Evolutionary conservation across 2,113 vertebrate species (phyloP).

Genomic region (Phyllopteryx taeniolatus): DNA sequence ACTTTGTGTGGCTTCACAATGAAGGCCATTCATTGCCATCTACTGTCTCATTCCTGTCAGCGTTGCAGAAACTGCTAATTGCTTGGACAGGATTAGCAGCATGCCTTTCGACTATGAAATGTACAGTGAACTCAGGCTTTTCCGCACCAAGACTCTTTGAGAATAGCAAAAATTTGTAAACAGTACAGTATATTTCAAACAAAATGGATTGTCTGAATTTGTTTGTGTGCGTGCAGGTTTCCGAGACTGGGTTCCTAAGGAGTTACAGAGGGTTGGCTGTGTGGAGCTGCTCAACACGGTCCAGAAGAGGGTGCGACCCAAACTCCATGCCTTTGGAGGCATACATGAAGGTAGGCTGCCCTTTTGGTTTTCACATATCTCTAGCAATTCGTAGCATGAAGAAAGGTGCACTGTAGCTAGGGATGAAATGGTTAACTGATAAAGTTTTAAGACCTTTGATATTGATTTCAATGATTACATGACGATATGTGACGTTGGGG

Average conservation of each 20-base stretch:
- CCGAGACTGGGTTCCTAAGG: slow-evolving; percentile 97
- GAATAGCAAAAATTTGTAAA: too few relatives aligned
- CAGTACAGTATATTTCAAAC: too few relatives aligned
- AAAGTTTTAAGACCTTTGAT: not conserved
- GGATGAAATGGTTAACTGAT: not conserved
- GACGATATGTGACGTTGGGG: not conserved
- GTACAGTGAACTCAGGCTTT: too few relatives aligned
- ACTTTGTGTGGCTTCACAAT: too few relatives aligned
- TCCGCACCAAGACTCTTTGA: too few relatives aligned
- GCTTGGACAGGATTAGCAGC: too few relatives aligned
- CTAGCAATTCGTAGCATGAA: not conserved
- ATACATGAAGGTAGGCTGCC: slow-evolving; percentile 87
- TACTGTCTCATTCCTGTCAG: too few relatives aligned
- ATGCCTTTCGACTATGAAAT: too few relatives aligned
- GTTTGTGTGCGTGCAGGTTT: slow-evolving; percentile 78
- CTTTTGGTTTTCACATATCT: not conserved
- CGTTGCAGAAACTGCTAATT: too few relatives aligned
- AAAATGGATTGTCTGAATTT: not conserved
- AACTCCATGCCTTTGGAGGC: slow-evolving; percentile 92
- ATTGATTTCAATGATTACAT: not conserved
- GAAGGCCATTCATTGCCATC: too few relatives aligned
- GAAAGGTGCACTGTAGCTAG: not conserved
- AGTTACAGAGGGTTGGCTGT: slow-evolving; percentile 94
- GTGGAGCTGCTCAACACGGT: slow-evolving; percentile 98
- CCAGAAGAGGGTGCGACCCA: slow-evolving; percentile 92